Evolutionary conservation across 2,797 vertebrate genomes (phyloP).

Genomic region (Loris lydekkerianus): DNA sequence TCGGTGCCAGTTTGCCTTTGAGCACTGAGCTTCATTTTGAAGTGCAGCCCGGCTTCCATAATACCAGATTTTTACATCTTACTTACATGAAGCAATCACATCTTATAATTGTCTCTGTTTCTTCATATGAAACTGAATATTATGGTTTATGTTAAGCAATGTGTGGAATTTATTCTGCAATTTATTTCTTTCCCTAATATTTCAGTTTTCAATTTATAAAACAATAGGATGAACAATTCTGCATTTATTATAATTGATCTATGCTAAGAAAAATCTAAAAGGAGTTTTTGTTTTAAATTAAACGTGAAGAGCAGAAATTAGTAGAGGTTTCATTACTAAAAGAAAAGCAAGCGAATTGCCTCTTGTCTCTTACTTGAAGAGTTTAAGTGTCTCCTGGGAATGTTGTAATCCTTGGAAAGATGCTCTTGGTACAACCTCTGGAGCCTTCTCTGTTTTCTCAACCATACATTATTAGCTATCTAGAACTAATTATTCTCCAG

Average conservation of each 20-base stretch:
- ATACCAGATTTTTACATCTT: neutral
- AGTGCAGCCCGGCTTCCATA: neutral
- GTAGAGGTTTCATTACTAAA: neutral
- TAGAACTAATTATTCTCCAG: slow-evolving; percentile 61
- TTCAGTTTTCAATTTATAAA: neutral
- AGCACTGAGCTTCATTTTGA: neutral
- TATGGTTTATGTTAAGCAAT: neutral
- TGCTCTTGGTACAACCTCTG: neutral
- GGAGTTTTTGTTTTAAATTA: neutral
- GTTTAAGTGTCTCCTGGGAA: neutral
- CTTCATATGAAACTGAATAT: neutral
- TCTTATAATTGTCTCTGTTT: slow-evolving; percentile 8
- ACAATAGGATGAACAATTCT: neutral
- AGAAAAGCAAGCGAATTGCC: neutral
- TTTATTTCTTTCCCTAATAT: neutral
- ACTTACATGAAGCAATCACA: neutral
- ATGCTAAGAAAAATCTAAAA: neutral
- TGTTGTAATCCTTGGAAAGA: slow-evolving; percentile 52
- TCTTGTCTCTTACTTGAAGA: neutral
- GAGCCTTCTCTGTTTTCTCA: slow-evolving; percentile 17
- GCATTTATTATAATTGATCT: neutral
- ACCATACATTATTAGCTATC: slow-evolving; percentile 61
- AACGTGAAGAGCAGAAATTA: neutral
- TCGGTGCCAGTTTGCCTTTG: neutral
- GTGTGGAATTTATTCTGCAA: neutral